These are phyloP conservation scores for Mythimna loreyi DNA, from an alignment of 2,888 invertebrate genomes.

Conservation along the genomic window DNA sequence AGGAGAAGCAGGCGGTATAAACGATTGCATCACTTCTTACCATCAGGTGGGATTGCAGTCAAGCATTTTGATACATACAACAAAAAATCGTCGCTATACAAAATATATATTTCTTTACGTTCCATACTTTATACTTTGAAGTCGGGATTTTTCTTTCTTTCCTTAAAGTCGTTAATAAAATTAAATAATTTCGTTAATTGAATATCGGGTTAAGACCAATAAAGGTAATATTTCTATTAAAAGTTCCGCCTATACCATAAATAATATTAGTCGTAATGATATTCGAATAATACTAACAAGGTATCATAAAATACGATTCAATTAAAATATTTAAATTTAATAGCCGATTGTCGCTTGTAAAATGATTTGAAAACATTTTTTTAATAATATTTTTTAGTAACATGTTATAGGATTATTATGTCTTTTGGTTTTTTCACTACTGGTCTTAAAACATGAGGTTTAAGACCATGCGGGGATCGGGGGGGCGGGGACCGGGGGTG, in stretches of 20 bases:
- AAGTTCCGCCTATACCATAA: slow-evolving; percentile 30
- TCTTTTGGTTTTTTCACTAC: not conserved
- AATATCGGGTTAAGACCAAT: not conserved
- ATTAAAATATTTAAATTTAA: slow-evolving; percentile 58
- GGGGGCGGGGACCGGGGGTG: too few species aligned
- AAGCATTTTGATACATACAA: too few species aligned
- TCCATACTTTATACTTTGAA: too few species aligned
- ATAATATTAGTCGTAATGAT: slow-evolving; percentile 7
- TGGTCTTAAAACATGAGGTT: not conserved
- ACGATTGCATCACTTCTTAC: too few species aligned
- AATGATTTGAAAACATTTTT: slow-evolving; percentile 28
- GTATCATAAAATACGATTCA: slow-evolving; percentile 30
- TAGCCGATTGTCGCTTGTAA: slow-evolving; percentile 18
- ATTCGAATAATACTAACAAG: slow-evolving; percentile 33
- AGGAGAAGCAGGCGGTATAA: too few species aligned
- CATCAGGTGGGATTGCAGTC: too few species aligned
- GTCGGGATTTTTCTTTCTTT: not conserved
- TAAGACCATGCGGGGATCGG: too few species aligned
- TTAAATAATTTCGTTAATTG: slow-evolving; percentile 6
- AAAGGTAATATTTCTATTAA: slow-evolving; percentile 36
- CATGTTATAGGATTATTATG: slow-evolving; percentile 16
- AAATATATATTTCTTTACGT: too few species aligned
- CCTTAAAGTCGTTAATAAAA: slow-evolving; percentile 1
- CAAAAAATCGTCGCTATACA: too few species aligned
- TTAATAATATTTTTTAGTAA: slow-evolving; percentile 12